A percentile compares a stretch with the other conserved stretches of the same genome.
Conservation (phyloP, 2,888 invertebrate species). For the Galerucella nymphaeae region DNA sequence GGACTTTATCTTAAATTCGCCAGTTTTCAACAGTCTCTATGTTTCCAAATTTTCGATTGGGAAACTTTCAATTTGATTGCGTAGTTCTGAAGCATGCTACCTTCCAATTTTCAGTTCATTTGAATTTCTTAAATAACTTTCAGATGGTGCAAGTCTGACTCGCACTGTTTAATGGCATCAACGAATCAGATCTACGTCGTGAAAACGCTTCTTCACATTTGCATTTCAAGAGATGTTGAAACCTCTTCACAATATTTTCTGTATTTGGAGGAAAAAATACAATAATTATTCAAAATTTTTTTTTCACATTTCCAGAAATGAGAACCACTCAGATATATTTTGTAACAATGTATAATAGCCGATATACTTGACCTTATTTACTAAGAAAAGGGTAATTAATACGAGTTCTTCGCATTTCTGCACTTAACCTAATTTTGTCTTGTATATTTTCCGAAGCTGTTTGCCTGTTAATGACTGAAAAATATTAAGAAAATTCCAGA, state of each 20-base stretch:
- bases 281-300: background rate
- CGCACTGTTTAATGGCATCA: too few relatives aligned
- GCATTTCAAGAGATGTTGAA: too few relatives aligned
- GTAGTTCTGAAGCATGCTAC: too few relatives aligned
- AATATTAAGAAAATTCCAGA: background rate
- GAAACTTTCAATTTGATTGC: background rate
- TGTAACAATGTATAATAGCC: background rate
- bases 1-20: constrained; percentile 16
- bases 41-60: constrained; percentile 2
- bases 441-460: background rate
- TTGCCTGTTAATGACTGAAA: background rate
- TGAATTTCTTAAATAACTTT: too few relatives aligned
- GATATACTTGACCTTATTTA: background rate
- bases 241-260: too few relatives aligned
- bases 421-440: background rate
- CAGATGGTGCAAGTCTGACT: too few relatives aligned
- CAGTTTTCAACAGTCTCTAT: constrained; percentile 1
- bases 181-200: too few relatives aligned
- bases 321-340: background rate
- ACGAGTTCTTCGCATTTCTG: background rate
- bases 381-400: background rate
- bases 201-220: too few relatives aligned
- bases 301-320: background rate
- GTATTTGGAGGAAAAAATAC: too few relatives aligned
- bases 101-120: too few relatives aligned